Evolutionary conservation across 2,113 vertebrate species (phyloP), one percentile per base, ranked within the genome.

Genomic region (Natator depressus): DNA sequence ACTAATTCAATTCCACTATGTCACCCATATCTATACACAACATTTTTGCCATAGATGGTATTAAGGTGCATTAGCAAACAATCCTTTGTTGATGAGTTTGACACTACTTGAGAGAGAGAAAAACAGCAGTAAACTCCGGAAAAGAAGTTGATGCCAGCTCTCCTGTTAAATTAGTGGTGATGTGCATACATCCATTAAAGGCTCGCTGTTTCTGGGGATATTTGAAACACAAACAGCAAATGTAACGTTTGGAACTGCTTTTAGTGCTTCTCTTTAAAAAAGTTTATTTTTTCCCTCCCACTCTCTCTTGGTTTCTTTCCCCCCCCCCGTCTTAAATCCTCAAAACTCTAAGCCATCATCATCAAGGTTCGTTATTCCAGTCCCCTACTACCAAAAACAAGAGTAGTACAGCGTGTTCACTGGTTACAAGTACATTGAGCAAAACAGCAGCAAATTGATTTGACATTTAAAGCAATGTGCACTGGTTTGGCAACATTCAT

Each of bases 391-490:
- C 20, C 83, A 89, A 91, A 82, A 87, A 50, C n/a, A 35, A 46
- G 3, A 0, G 0, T 69, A 1, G 0, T 55, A n/a, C 0, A 0
- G 91, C 49, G 1, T 46, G 83, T 69, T 89, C 29, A 85, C 49
- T 2, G 0, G 11, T 50, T 88, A 47, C 57, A 47, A 59, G 53
- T 51, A 25, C 54, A 76, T 82, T 59, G 57, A 38, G 69, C 31
- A 53, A 78, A 94, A 92, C 0, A 3, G n/a, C 69, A 54, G 51
- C 35, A 92, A 95, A 94, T 78, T 25, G 85, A 89, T 93, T 80
- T 95, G 96, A 93, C 93, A 86, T 92, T 93, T 92, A 76, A 95
- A 92, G 93, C 2, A 5, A 84, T 29, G 79, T 50, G 90, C 93
- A 35, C 50, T 96, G 85, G 79, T 94, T 62, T 91, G 84, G 91